phyloP scores from a whole-genome alignment of 2,797 vertebrate genomes.

The Pseudomugil gertrudae region DNA sequence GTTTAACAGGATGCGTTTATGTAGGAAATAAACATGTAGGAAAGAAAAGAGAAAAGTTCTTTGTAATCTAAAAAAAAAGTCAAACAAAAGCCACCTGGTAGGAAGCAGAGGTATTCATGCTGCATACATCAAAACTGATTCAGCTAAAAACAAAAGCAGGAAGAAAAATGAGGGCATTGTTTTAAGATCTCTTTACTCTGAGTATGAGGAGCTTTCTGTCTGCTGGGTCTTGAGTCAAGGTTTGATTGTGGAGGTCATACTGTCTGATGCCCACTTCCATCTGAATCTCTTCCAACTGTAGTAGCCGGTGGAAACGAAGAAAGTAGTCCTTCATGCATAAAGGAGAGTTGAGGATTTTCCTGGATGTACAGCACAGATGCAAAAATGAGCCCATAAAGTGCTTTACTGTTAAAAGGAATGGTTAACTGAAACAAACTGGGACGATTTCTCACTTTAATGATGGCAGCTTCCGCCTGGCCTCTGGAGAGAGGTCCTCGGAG shows the following conservation, averaged over 20 bases:
- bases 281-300: slow-evolving; percentile 94
- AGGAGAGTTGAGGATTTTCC: slow-evolving; percentile 73
- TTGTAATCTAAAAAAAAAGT: not conserved
- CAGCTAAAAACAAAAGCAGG: not conserved
- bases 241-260: slow-evolving; percentile 82
- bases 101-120: too few species aligned
- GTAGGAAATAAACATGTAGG: too few species aligned
- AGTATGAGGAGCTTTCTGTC: slow-evolving; percentile 81
- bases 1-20: too few species aligned
- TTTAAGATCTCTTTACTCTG: slow-evolving; percentile 66
- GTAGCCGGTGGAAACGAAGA: slow-evolving; percentile 83
- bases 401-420: not conserved
- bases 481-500: slow-evolving; percentile 37
- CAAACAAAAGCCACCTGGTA: not conserved
- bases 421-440: not conserved
- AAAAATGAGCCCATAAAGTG: slow-evolving; percentile 2
- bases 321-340: slow-evolving; percentile 83
- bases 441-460: slow-evolving; percentile 64
- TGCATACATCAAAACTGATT: not conserved
- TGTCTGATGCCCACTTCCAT: slow-evolving; percentile 90
- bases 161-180: not conserved
- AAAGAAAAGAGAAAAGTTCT: not conserved
- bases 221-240: slow-evolving; percentile 81
- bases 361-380: slow-evolving; percentile 39
- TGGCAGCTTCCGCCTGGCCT: slow-evolving; percentile 48